Evolutionary conservation across 1,140 invertebrate species (phyloP).

Genomic region (Drosophila kikkawai): DNA sequence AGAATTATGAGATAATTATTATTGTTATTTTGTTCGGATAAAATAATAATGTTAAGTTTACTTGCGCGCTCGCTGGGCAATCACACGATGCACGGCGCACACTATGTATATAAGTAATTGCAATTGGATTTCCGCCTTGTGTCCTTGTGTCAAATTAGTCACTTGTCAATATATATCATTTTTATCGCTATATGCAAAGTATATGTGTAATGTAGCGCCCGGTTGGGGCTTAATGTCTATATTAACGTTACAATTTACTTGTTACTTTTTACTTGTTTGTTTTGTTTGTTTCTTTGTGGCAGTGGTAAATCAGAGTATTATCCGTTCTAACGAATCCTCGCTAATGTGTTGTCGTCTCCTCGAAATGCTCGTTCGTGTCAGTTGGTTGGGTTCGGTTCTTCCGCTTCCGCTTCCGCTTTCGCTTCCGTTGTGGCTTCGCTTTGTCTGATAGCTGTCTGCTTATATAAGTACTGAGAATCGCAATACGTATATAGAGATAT

Average conservation of each 20-base stretch:
- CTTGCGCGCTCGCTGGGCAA: conserved; percentile 66
- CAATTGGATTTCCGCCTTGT: conserved; percentile 26
- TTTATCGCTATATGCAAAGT: conserved; percentile 44
- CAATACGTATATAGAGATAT: conserved; percentile 41
- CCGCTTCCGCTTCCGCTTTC: conserved; percentile 2
- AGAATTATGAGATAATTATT: conserved; percentile 73
- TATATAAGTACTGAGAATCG: conserved; percentile 23
- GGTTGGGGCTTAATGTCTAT: conserved; percentile 53
- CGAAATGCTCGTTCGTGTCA: conserved; percentile 25
- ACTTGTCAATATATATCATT: conserved; percentile 25
- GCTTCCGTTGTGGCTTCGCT: conserved; percentile 10
- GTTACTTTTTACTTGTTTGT: conserved; percentile 44
- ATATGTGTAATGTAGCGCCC: conserved; percentile 37
- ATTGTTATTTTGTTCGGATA: conserved; percentile 74
- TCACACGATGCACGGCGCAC: conserved; percentile 35
- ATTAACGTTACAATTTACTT: conserved; percentile 64
- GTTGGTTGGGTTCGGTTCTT: conserved; percentile 31
- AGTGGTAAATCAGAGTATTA: conserved; percentile 84
- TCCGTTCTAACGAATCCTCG: conserved; percentile 46
- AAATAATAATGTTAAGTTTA: conserved; percentile 78
- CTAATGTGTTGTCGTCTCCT: conserved; percentile 16
- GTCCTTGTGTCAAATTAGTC: conserved; percentile 21
- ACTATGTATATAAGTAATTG: conserved; percentile 50
- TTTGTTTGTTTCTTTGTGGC: conserved; percentile 68
- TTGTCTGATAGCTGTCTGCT: conserved; percentile 21